phyloP scores from a whole-genome alignment of 2,113 vertebrate species.

The Mastomys natalensis region DNA sequence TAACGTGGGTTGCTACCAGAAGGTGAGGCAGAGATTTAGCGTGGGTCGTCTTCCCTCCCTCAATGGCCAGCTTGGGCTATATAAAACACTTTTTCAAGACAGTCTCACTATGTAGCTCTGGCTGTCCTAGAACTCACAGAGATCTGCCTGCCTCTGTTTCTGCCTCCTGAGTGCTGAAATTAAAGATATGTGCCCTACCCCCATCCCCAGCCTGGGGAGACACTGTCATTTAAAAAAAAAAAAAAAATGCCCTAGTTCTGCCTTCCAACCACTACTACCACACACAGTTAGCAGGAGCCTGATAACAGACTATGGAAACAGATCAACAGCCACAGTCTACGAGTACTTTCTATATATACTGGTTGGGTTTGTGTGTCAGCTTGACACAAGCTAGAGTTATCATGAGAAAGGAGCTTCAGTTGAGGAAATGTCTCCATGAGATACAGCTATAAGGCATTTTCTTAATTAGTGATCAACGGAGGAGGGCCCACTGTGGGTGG shows the following conservation, averaged over 20 bases:
- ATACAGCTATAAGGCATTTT: too few species aligned
- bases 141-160: neutral
- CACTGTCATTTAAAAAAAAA: neutral
- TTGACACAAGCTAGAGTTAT: too few species aligned
- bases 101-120: neutral
- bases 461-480: too few species aligned
- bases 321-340: too few species aligned
- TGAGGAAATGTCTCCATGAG: too few species aligned
- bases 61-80: neutral
- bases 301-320: neutral
- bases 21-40: neutral
- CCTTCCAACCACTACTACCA: neutral
- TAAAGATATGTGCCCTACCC: neutral
- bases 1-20: neutral
- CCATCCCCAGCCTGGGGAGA: neutral
- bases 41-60: neutral
- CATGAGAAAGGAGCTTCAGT: too few species aligned
- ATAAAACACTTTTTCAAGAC: neutral
- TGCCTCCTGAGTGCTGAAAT: neutral
- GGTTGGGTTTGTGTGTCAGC: too few species aligned
- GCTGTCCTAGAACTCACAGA: neutral
- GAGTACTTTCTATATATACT: neutral
- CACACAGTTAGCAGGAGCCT: neutral
- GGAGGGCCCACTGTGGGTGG: too few species aligned
- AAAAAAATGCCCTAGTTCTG: neutral